A percentile compares a stretch with the other conserved stretches of the same genome.
These are phyloP conservation scores for Geotrupes spiniger DNA, from an alignment of 2,888 invertebrate species.

Conservation along the genomic window DNA sequence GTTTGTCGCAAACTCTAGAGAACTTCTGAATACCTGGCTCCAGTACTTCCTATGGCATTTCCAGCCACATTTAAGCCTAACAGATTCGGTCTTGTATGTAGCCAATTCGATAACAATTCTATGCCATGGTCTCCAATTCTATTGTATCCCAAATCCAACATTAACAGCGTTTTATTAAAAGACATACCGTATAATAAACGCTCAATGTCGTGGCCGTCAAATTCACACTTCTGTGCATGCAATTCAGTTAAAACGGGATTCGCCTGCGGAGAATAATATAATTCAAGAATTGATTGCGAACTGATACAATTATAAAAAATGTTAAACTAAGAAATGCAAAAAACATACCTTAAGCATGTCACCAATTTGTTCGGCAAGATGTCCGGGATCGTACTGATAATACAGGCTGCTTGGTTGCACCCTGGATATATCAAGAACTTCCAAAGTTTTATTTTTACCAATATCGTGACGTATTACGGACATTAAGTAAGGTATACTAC, in stretches of 20 bases:
- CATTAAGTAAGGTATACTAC: constrained; percentile 49
- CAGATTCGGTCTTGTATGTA: constrained; percentile 53
- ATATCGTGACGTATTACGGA: constrained; percentile 36
- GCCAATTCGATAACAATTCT: constrained; percentile 55
- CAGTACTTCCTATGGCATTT: constrained; percentile 57
- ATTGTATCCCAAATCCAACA: constrained; percentile 61
- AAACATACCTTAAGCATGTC: constrained; percentile 43
- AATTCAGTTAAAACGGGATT: constrained; percentile 54
- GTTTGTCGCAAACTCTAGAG: not conserved
- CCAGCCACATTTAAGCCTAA: constrained; percentile 56
- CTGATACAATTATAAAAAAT: too few relatives aligned
- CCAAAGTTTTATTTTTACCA: constrained; percentile 35
- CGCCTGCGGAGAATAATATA: constrained; percentile 33
- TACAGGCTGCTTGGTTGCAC: constrained; percentile 38
- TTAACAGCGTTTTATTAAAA: constrained; percentile 53
- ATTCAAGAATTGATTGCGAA: not conserved
- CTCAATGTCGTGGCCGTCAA: constrained; percentile 61
- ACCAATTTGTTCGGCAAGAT: constrained; percentile 42
- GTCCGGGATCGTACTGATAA: constrained; percentile 36
- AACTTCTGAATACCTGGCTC: constrained; percentile 50
- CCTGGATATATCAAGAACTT: constrained; percentile 43
- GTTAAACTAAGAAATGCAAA: too few relatives aligned
- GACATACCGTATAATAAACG: constrained; percentile 54
- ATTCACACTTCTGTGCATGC: constrained; percentile 59
- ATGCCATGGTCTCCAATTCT: constrained; percentile 60